Percentiles rank a stretch among this genome's conserved stretches.
Conservation (phyloP, 2,113 vertebrate genomes). For the Verasper variegatus region DNA sequence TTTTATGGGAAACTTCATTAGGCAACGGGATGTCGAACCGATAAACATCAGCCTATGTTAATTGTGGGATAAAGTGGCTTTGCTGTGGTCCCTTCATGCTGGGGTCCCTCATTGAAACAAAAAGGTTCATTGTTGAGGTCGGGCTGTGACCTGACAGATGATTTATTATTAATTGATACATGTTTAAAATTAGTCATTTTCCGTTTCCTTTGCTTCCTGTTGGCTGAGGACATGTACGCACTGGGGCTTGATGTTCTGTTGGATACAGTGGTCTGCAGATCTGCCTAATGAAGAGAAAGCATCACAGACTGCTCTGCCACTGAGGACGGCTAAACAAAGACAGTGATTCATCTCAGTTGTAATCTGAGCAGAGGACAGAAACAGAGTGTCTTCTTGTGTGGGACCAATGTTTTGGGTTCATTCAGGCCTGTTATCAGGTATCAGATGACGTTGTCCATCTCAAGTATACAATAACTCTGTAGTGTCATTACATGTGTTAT, state of each 20-base stretch:
- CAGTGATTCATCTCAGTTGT: constrained; percentile 58
- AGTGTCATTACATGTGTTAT: neutral
- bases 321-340: constrained; percentile 44
- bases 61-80: constrained; percentile 58
- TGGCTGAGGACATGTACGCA: neutral
- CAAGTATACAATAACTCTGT: neutral
- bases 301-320: constrained; percentile 28
- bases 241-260: constrained; percentile 19
- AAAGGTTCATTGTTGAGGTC: constrained; percentile 26
- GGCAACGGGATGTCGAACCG: constrained; percentile 56
- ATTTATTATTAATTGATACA: constrained; percentile 60
- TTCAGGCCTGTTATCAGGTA: constrained; percentile 19
- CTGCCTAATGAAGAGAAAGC: constrained; percentile 57
- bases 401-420: constrained; percentile 1
- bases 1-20: constrained; percentile 81
- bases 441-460: constrained; percentile 3
- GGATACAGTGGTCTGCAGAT: constrained; percentile 27
- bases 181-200: constrained; percentile 41
- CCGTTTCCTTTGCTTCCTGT: constrained; percentile 8
- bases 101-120: constrained; percentile 15
- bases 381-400: constrained; percentile 18
- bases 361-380: constrained; percentile 49
- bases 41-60: constrained; percentile 67
- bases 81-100: neutral
- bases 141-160: constrained; percentile 25